A percentile compares a stretch with the other conserved stretches of the same genome.
Evolutionary conservation across 2,797 vertebrate genomes (phyloP).

Genomic region (Coluber constrictor): DNA sequence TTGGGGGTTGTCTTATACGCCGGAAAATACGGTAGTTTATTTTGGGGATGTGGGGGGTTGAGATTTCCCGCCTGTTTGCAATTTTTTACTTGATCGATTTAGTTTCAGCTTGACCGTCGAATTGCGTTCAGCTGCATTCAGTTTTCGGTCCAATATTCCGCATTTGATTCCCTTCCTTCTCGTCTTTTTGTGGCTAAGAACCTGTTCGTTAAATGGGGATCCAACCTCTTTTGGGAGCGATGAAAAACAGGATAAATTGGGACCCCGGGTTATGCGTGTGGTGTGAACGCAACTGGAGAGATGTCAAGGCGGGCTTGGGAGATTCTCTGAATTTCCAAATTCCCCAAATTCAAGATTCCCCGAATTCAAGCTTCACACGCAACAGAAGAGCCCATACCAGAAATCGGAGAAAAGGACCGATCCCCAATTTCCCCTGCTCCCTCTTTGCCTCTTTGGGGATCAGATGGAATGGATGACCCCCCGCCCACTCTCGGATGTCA

Average conservation of each 20-base stretch:
- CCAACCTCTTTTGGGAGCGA: not conserved
- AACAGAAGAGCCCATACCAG: not conserved
- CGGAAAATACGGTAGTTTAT: too few relatives aligned
- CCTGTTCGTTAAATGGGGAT: not conserved
- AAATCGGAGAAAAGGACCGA: not conserved
- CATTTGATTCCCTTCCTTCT: not conserved
- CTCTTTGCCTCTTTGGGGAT: not conserved
- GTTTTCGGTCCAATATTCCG: not conserved
- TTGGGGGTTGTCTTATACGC: too few relatives aligned
- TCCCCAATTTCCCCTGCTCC: accelerated
- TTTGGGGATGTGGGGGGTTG: too few relatives aligned
- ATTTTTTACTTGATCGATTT: too few relatives aligned
- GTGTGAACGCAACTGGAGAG: not conserved
- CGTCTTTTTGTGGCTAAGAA: not conserved
- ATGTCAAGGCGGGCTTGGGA: not conserved
- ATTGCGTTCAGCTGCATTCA: not conserved
- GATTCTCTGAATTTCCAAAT: not conserved
- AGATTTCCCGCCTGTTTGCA: too few relatives aligned
- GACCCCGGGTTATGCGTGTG: not conserved
- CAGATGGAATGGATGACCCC: not conserved
- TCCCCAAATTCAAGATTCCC: not conserved
- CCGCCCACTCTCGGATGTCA: not conserved
- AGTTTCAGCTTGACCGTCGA: too few relatives aligned
- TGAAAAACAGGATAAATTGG: not conserved
- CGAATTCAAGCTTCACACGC: not conserved